Evolutionary conservation across 2,113 vertebrate species (phyloP).

Genomic region (Hemicordylus capensis): DNA sequence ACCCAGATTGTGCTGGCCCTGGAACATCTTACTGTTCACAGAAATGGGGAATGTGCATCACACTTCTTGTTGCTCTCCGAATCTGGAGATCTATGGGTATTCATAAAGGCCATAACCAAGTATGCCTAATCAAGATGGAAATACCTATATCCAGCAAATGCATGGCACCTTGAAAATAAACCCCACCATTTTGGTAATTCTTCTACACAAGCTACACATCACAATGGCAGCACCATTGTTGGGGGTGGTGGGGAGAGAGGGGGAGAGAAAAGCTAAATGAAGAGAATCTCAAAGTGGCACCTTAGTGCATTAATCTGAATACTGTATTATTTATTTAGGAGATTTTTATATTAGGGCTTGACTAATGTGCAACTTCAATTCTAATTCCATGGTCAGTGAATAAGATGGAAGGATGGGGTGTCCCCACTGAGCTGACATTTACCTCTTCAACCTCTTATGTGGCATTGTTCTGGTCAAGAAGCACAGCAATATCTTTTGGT

Average conservation of each 20-base stretch:
- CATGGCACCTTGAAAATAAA: not conserved
- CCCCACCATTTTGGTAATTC: not conserved
- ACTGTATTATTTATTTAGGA: too few species aligned
- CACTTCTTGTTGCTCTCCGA: too few species aligned
- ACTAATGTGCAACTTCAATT: slow-evolving; percentile 83
- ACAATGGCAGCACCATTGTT: not conserved
- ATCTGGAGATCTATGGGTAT: too few species aligned
- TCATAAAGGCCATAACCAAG: not conserved
- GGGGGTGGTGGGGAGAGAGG: not conserved
- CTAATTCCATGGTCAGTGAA: slow-evolving; percentile 83
- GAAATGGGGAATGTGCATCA: too few species aligned
- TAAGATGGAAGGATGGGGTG: slow-evolving; percentile 78
- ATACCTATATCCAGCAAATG: not conserved
- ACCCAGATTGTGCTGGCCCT: too few species aligned
- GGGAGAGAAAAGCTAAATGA: not conserved
- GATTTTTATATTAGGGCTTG: too few species aligned
- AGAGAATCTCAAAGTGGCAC: not conserved
- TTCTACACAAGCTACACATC: not conserved
- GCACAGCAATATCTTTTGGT: too few species aligned
- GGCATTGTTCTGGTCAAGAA: slow-evolving; percentile 94
- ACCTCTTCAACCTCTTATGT: slow-evolving; percentile 93
- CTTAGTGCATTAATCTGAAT: too few species aligned
- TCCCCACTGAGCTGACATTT: slow-evolving; percentile 76
- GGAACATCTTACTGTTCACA: too few species aligned
- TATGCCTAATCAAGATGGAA: not conserved